Evolutionary conservation across 2,113 vertebrate species (phyloP), one percentile per base, ranked within the genome.

Genomic region (Eubucco bourcierii): DNA sequence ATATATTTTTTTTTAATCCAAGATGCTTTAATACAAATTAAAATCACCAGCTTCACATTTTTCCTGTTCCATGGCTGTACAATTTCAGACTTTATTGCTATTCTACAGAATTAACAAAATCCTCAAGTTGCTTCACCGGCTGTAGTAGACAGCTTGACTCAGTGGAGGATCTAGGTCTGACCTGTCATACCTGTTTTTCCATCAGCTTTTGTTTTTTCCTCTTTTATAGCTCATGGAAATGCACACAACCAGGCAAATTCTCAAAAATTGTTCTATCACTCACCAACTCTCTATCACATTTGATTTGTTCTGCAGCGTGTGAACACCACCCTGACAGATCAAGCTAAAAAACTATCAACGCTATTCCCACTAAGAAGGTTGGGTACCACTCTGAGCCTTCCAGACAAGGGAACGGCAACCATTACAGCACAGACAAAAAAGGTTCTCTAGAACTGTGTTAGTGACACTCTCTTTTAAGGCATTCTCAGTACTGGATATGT

Each of bases 131-230:
- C 19, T 77, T 70, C 31, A n/a, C 55, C 73, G 29, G 46, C 25
- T 34, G 2, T 27, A 66, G 75, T 3, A 61, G 74, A 50, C n/a
- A 8, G 10, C 3, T 34, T 60, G 18, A 41, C 46, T 61, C 61
- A 9, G 5, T 31, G 47, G 15, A 84, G 15, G 44, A 83, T 24
- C 41, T 64, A 50, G 37, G 46, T 59, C 78, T 88, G 84, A 90
- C 65, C 55, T 95, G 73, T 53, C 82, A 93, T 44, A 90, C 15
- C 4, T 59, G 2, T 15, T 94, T 92, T 89, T 44, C 71, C 64
- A 85, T 94, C 63, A 77, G 84, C 80, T 96, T 91, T 87, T 34
- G 33, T 31, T 82, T 93, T 72, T 77, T 31, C 7, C 55, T 88
- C 55, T 86, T 93, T 87, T 73, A 50, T 66, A 94, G 20, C 56